A percentile compares a stretch with the other conserved stretches of the same genome.
Evolutionary conservation across 2,113 vertebrate genomes (phyloP).

Genomic region (Ursus arctos): DNA sequence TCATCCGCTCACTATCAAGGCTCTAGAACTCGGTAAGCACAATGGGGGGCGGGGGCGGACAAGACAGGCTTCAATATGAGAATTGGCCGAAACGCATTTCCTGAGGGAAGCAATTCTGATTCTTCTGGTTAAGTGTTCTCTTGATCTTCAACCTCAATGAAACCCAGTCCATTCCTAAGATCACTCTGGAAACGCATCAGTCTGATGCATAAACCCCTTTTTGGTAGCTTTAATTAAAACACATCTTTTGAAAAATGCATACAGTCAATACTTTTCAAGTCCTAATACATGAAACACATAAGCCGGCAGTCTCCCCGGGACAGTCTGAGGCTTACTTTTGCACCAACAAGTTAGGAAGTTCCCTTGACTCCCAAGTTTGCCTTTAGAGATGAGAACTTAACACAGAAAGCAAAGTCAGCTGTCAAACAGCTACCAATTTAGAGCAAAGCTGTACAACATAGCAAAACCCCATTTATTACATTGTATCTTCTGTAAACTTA

Average conservation of each 20-base stretch:
- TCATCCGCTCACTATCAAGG: not conserved
- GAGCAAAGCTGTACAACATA: not conserved
- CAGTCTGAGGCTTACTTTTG: not conserved
- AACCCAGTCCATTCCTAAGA: not conserved
- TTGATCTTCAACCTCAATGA: not conserved
- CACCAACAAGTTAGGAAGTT: not conserved
- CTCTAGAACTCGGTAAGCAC: not conserved
- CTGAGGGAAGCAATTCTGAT: not conserved
- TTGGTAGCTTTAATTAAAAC: not conserved
- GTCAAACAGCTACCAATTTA: conserved; percentile 41
- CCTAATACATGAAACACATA: not conserved
- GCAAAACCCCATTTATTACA: conserved; percentile 17
- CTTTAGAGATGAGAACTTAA: conserved; percentile 42
- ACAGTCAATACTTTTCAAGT: conserved; percentile 26
- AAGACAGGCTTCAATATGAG: not conserved
- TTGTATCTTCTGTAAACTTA: conserved; percentile 26
- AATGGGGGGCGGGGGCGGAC: not conserved
- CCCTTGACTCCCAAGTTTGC: not conserved
- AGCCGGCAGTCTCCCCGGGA: not conserved
- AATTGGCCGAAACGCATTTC: not conserved
- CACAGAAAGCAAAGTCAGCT: not conserved
- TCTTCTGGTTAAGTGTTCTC: conserved; percentile 18
- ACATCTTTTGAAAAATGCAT: not conserved
- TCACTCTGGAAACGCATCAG: not conserved
- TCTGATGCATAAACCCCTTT: not conserved